Conservation (phyloP, 2,797 vertebrate genomes). For the Rhabdomys pumilio region DNA sequence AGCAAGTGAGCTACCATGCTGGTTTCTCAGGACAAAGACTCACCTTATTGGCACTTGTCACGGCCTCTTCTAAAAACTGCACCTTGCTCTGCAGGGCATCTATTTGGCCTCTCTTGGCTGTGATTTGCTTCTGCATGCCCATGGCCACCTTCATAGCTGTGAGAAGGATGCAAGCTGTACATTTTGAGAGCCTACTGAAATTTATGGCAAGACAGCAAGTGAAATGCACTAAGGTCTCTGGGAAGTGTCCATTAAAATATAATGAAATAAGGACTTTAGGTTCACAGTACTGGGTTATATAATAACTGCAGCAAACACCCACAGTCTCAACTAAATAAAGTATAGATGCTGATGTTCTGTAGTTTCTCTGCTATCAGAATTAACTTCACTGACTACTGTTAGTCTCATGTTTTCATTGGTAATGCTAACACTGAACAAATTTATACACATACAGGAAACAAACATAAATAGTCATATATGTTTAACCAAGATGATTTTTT, state of each 20-base stretch:
- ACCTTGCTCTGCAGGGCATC: conserved; percentile 93
- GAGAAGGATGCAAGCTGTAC: neutral
- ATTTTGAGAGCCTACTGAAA: conserved; percentile 5
- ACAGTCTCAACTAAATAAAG: conserved; percentile 18
- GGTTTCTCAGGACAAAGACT: neutral
- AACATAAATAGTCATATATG: conserved; percentile 6
- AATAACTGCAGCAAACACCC: conserved; percentile 45
- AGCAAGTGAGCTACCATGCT: neutral
- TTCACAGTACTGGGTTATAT: neutral
- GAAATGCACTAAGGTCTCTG: neutral
- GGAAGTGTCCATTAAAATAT: conserved; percentile 25
- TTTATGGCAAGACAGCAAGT: neutral
- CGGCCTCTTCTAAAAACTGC: conserved; percentile 92
- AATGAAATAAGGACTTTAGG: neutral
- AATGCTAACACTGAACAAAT: conserved; percentile 37
- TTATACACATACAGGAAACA: neutral
- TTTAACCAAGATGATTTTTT: conserved; percentile 68
- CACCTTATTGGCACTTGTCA: conserved; percentile 91
- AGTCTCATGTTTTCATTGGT: neutral
- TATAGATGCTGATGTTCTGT: neutral
- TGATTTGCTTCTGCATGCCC: conserved; percentile 94
- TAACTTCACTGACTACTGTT: conserved; percentile 21
- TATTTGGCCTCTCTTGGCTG: conserved; percentile 92
- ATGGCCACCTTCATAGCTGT: conserved; percentile 92
- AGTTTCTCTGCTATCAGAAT: conserved; percentile 23